Percentiles rank a stretch among this genome's conserved stretches.
Conservation (phyloP, 2,888 invertebrate species). For the Pammene aurita region DNA sequence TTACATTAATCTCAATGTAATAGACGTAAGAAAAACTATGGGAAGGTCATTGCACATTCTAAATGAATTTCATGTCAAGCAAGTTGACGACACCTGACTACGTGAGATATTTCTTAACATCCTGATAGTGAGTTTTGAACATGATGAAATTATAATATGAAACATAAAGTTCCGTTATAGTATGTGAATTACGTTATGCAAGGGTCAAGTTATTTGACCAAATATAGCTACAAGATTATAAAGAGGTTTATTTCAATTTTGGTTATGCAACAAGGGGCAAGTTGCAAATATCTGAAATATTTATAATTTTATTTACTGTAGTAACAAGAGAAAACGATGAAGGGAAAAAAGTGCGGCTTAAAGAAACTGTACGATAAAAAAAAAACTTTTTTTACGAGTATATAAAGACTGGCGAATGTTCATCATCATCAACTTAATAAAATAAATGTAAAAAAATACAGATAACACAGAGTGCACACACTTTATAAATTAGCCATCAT, state of each 20-base stretch:
- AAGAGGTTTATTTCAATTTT: not conserved
- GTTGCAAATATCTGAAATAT: not conserved
- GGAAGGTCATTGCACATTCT: slow-evolving; percentile 35
- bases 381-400: too few relatives aligned
- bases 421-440: too few relatives aligned
- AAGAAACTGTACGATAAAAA: too few relatives aligned
- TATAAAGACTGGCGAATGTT: too few relatives aligned
- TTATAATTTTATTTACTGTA: not conserved
- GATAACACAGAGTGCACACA: too few relatives aligned
- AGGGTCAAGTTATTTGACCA: slow-evolving; percentile 7
- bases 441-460: too few relatives aligned
- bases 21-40: slow-evolving; percentile 38
- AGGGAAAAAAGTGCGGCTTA: not conserved
- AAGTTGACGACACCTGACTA: slow-evolving; percentile 36
- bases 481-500: too few relatives aligned
- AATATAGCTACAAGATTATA: slow-evolving; percentile 13
- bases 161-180: slow-evolving; percentile 25
- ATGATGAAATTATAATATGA: slow-evolving; percentile 36
- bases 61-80: slow-evolving; percentile 24
- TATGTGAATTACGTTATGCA: slow-evolving; percentile 23
- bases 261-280: not conserved
- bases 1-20: slow-evolving; percentile 27
- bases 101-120: slow-evolving; percentile 40
- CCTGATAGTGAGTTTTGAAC: slow-evolving; percentile 31
- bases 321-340: not conserved